A percentile compares a stretch with the other conserved stretches of the same genome.
Conservation (phyloP, 2,888 invertebrate genomes). For the Erebia aethiops region DNA sequence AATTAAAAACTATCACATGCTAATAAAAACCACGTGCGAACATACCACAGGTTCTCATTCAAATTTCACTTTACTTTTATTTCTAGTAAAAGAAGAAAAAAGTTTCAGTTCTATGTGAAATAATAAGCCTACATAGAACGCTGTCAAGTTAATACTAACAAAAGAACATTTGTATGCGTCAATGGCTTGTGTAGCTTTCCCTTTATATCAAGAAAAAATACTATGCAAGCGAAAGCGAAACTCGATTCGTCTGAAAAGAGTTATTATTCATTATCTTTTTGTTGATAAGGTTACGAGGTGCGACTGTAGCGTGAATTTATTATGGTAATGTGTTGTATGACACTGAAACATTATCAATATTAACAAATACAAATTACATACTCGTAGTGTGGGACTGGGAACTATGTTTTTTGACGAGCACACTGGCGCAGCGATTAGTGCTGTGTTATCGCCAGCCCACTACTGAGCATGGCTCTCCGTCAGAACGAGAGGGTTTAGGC, state of each 20-base stretch:
- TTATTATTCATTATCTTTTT: conserved; percentile 19
- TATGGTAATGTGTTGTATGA: conserved; percentile 4
- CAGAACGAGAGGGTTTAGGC: too few species aligned
- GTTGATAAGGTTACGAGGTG: conserved; percentile 13
- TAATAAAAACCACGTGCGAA: conserved; percentile 43
- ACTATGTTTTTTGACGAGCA: not conserved
- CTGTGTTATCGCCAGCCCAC: too few species aligned
- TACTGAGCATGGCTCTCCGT: too few species aligned
- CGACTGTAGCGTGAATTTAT: conserved; percentile 2
- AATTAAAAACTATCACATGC: conserved; percentile 29
- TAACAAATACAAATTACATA: not conserved
- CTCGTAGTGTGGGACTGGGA: not conserved
- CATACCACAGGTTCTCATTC: conserved; percentile 40
- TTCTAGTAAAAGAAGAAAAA: conserved; percentile 41
- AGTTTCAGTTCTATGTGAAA: conserved; percentile 49
- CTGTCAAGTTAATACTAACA: conserved; percentile 51
- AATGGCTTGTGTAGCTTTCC: conserved; percentile 56
- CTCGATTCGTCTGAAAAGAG: conserved; percentile 20
- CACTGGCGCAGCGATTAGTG: too few species aligned
- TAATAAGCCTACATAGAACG: conserved; percentile 43
- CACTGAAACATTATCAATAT: not conserved
- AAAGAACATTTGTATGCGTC: conserved; percentile 66
- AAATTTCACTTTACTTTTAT: conserved; percentile 44
- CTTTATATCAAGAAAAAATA: conserved; percentile 42
- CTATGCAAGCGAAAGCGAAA: conserved; percentile 24